Percentiles rank a stretch among this genome's conserved stretches.
These are phyloP conservation scores for Lordiphosa collinella DNA, from an alignment of 1,140 invertebrate genomes.

Conservation along the genomic window DNA sequence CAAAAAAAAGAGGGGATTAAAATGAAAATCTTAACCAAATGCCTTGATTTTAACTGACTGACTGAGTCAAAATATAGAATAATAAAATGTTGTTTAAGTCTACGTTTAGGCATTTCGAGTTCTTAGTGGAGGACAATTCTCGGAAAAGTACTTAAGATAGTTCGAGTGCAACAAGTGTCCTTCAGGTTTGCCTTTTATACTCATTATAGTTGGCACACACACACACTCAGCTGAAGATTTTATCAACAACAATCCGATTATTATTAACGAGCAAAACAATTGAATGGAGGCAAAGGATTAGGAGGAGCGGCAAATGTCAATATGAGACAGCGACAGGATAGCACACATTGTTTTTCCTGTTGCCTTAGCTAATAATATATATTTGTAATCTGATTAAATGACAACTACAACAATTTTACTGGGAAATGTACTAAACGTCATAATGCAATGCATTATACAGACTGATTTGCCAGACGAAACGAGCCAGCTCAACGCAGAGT, in stretches of 20 bases:
- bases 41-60: no score
- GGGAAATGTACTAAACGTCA: constrained; percentile 18
- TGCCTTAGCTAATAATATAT: constrained; percentile 32
- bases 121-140: no score
- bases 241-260: constrained; percentile 51
- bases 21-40: no score
- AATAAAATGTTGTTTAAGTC: no score
- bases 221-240: constrained; percentile 34
- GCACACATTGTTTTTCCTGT: constrained; percentile 15
- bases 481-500: not conserved
- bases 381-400: constrained; percentile 44
- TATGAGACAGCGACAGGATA: constrained; percentile 25
- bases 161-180: no score
- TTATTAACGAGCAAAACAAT: constrained; percentile 37
- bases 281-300: constrained; percentile 24
- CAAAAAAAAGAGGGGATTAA: no score
- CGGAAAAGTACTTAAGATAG: no score
- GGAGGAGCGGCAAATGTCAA: constrained; percentile 18
- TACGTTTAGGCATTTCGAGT: no score
- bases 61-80: no score
- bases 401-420: constrained; percentile 8
- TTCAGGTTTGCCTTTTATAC: no score
- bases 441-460: constrained; percentile 18
- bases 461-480: constrained; percentile 23
- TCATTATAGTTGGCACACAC: no score